phyloP scores from a whole-genome alignment of 2,888 invertebrate genomes.

The Aricia artaxerxes region DNA sequence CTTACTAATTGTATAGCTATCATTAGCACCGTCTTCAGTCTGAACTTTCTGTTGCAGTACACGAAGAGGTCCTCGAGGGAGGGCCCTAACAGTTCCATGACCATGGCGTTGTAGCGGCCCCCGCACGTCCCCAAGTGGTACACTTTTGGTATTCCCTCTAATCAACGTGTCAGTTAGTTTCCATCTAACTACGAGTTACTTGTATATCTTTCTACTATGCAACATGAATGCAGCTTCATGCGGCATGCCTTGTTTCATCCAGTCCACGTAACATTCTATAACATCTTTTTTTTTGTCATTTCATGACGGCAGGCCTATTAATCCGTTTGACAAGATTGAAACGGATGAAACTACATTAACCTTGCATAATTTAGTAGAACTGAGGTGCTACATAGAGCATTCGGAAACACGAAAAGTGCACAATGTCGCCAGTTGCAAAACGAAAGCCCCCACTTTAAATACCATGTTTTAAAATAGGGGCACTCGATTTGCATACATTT shows the following conservation, averaged over 20 bases:
- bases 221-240: background rate
- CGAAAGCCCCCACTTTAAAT: background rate
- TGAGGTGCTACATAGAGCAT: background rate
- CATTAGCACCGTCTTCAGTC: slow-evolving; percentile 98
- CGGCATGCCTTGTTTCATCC: background rate
- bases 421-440: background rate
- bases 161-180: slow-evolving; percentile 50
- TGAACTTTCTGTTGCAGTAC: slow-evolving; percentile 98
- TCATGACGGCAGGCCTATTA: background rate
- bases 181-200: background rate
- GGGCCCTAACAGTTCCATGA: slow-evolving; percentile 99
- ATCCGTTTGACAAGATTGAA: background rate
- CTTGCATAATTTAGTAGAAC: no score
- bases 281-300: background rate
- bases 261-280: background rate
- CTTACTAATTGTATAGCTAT: slow-evolving; percentile 98
- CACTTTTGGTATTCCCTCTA: slow-evolving; percentile 99
- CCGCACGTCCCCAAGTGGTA: slow-evolving; percentile 99
- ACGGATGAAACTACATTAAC: no score
- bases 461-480: background rate
- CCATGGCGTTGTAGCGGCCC: slow-evolving; percentile 98
- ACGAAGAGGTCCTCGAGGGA: slow-evolving; percentile 99
- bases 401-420: background rate
- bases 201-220: background rate
- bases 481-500: slow-evolving; percentile 10